Evolutionary conservation across 35 echinoderm and acorn worm genomes (phyloP).

Genomic region (Acanthaster planci): DNA sequence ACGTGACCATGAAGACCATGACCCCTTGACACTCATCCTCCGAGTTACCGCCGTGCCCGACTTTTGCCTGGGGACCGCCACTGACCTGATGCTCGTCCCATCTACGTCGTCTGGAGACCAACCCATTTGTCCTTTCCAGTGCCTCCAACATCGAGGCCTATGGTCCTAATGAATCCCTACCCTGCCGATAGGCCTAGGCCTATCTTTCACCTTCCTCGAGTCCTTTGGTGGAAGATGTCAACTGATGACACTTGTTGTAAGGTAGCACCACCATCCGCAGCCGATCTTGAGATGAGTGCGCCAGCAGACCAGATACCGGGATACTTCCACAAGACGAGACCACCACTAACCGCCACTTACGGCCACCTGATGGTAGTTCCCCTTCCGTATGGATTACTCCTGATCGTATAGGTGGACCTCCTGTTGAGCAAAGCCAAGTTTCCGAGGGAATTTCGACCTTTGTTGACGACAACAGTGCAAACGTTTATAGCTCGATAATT

Average conservation of each 20-base stretch:
- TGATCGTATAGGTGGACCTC: neutral
- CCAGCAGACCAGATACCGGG: neutral
- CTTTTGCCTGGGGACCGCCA: neutral
- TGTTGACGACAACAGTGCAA: neutral
- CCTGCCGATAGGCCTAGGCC: too few species aligned
- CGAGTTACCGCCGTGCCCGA: neutral
- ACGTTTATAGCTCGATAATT: neutral
- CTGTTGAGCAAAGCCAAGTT: neutral
- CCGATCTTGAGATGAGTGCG: neutral
- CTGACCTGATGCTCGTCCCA: neutral
- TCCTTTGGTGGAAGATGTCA: neutral
- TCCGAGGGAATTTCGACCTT: neutral
- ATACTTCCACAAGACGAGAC: neutral
- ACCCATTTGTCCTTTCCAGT: neutral
- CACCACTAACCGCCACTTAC: constrained; percentile 1
- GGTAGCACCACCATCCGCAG: neutral
- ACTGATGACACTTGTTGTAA: neutral
- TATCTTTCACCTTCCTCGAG: neutral
- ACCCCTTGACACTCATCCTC: neutral
- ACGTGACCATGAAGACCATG: neutral
- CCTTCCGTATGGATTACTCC: neutral
- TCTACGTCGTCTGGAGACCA: neutral
- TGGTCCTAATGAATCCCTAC: neutral
- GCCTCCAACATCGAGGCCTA: constrained; percentile 14
- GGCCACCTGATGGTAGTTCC: neutral